These are phyloP conservation scores for Heliconius nattereri DNA, from an alignment of 1,140 invertebrate genomes.

Conservation along the genomic window DNA sequence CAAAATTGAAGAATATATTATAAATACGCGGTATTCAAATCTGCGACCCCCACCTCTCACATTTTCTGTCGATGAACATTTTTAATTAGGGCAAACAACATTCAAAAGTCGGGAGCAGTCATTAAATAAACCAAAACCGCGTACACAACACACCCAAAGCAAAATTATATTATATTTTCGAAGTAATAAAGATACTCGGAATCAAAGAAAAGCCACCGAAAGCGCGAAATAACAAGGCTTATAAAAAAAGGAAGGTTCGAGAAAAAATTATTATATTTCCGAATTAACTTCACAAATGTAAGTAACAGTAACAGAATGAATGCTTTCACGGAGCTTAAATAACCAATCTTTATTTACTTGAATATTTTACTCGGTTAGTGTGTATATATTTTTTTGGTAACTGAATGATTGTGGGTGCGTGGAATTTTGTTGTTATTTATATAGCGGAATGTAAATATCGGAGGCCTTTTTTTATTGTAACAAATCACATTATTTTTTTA, in stretches of 20 bases:
- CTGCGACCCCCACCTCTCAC: not conserved
- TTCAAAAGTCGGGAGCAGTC: slow-evolving; percentile 6
- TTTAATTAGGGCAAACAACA: slow-evolving; percentile 18
- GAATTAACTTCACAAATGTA: slow-evolving; percentile 2
- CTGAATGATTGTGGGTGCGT: not conserved
- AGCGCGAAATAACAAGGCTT: slow-evolving; percentile 3
- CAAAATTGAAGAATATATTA: too few relatives aligned
- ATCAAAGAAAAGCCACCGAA: slow-evolving; percentile 27
- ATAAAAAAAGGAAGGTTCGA: slow-evolving; percentile 4
- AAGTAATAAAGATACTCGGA: slow-evolving; percentile 17
- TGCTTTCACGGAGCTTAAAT: slow-evolving; percentile 3
- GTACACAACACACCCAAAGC: not conserved
- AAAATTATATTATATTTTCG: slow-evolving; percentile 15
- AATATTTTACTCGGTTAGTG: not conserved
- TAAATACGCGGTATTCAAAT: not conserved
- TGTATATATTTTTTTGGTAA: not conserved
- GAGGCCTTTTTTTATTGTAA: not conserved
- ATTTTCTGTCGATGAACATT: not conserved
- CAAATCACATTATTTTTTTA: too few relatives aligned
- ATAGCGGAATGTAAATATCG: not conserved
- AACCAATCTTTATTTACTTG: slow-evolving; percentile 8
- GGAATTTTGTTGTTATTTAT: not conserved
- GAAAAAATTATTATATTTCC: not conserved
- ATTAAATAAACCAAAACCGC: slow-evolving; percentile 20
- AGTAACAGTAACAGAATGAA: not conserved